These are phyloP conservation scores for Patella vulgata DNA, from an alignment of 1,140 invertebrate genomes.

Conservation along the genomic window DNA sequence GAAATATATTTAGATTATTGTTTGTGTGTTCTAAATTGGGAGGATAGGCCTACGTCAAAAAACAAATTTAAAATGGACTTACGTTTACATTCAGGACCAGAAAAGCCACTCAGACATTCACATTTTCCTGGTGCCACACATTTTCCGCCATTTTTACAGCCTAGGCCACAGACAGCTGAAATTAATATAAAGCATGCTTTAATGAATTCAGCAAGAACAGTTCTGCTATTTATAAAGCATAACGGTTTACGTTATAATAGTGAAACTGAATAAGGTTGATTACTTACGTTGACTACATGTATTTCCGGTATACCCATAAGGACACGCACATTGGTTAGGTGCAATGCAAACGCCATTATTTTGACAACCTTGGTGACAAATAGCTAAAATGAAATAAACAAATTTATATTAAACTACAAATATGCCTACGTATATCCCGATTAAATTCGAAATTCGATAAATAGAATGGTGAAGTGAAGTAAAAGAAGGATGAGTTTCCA, in stretches of 20 bases:
- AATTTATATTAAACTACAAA: slow-evolving; percentile 3
- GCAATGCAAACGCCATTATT: slow-evolving; percentile 42
- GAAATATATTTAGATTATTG: no score
- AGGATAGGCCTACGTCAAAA: no score
- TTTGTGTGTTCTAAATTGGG: no score
- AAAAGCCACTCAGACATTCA: slow-evolving; percentile 35
- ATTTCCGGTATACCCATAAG: slow-evolving; percentile 34
- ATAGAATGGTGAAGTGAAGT: no score
- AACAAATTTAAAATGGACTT: slow-evolving; percentile 12
- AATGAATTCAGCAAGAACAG: neutral
- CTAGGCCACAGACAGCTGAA: slow-evolving; percentile 44
- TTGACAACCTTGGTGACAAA: slow-evolving; percentile 35
- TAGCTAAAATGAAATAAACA: slow-evolving; percentile 32
- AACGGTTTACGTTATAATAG: no score
- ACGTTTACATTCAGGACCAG: slow-evolving; percentile 33
- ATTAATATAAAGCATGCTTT: neutral
- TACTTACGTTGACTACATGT: slow-evolving; percentile 39
- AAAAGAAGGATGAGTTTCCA: no score
- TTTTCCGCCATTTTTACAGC: slow-evolving; percentile 43
- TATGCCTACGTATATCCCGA: no score
- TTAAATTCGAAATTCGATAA: no score
- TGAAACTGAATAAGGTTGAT: no score
- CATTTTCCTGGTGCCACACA: slow-evolving; percentile 38
- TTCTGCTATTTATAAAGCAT: neutral
- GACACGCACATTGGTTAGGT: slow-evolving; percentile 37